phyloP scores from a whole-genome alignment of 2,888 invertebrate genomes.

The Anorthoa munda region DNA sequence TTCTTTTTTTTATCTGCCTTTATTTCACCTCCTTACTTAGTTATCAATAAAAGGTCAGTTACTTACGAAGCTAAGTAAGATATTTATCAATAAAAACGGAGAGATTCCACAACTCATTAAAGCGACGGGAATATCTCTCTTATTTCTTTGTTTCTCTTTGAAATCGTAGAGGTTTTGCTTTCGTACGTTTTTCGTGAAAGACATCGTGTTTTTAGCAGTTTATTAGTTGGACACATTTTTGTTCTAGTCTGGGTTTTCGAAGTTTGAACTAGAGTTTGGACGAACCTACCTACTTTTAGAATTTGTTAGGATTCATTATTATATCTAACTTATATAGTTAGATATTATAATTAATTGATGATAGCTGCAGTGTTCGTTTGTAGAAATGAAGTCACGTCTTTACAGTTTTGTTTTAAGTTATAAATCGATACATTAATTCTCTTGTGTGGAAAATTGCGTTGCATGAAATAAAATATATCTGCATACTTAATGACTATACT shows the following conservation, averaged over 20 bases:
- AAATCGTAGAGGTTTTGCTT: neutral
- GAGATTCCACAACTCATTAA: slow-evolving; percentile 18
- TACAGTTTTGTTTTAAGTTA: neutral
- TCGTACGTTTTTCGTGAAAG: slow-evolving; percentile 4
- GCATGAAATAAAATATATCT: slow-evolving; percentile 26
- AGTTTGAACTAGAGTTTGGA: neutral
- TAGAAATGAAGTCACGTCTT: neutral
- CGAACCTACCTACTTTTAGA: no score
- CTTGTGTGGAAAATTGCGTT: slow-evolving; percentile 10
- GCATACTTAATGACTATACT: slow-evolving; percentile 48
- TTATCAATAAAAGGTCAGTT: slow-evolving; percentile 26
- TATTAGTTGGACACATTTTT: neutral
- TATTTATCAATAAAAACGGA: slow-evolving; percentile 26
- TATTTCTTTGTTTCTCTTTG: slow-evolving; percentile 12
- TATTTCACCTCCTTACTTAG: neutral
- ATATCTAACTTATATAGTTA: no score
- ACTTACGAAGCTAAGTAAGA: slow-evolving; percentile 28
- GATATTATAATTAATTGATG: neutral
- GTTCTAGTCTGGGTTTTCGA: slow-evolving; percentile 1
- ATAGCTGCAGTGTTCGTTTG: neutral
- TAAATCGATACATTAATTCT: slow-evolving; percentile 2
- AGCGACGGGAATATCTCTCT: slow-evolving; percentile 23
- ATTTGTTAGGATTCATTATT: no score
- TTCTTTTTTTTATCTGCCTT: neutral
- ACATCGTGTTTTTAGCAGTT: neutral